Evolutionary conservation across 2,797 vertebrate genomes (phyloP), one percentile per base, ranked within the genome.

Genomic region (Yasuhikotakia modesta): DNA sequence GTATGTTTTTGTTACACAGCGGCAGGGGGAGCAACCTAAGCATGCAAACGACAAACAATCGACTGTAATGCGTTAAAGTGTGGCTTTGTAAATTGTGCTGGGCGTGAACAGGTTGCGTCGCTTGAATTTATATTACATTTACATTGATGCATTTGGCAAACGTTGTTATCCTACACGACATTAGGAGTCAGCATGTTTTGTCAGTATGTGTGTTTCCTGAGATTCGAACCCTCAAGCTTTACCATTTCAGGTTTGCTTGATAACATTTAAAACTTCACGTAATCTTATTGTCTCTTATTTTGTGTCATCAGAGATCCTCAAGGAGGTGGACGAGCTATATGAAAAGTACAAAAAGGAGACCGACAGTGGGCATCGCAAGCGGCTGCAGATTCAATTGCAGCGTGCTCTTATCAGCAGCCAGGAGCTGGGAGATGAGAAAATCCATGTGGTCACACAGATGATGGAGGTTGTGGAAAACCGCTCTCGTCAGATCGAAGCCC

Each of bases 361-460:
- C 2, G 96, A 98, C 81, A 90, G 89, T 0, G 88, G 91, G 82
- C 96, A 97, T 88, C 94, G 96, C 66, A 98, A 97, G 81, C 95
- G 96, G 0, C 91, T 98, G 74, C 95, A 98, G 91, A 87, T 96
- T 86, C 96, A 97, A 88, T 94, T 99, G 68, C 97, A 99, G 90
- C 91, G 96, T 14, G 96, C 97, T 0, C 91, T 99, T 73, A 99
- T 99, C 88, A 90, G 93, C 88, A 98, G 95, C 86, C 97, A 99
- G 85, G 97, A 99, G 89, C 91, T 99, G 30, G 97, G 97, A 3
- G 97, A 99, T 39, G 97, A 99, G 87, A 99, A 99, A 88, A 98
- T 99, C 87, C 96, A 97, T 0, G 95, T 99, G 73, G 97, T 98
- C 70, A 97, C 97, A 17, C 96, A 98, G 85, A 97, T 99, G 95